Evolutionary conservation across 2,888 invertebrate genomes (phyloP), one percentile per base, ranked within the genome.

Genomic region (Nymphalis polychloros): DNA sequence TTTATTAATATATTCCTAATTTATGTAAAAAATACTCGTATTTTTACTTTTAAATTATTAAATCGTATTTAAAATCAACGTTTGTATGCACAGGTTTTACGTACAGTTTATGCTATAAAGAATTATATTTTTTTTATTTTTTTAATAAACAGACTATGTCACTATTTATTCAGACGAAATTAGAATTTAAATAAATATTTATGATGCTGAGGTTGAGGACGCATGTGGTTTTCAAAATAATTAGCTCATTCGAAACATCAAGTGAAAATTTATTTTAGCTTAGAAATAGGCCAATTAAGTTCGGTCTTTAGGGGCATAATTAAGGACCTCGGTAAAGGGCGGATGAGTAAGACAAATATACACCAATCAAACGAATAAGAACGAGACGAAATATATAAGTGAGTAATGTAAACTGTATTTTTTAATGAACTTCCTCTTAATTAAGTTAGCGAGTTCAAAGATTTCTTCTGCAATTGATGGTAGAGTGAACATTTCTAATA

Each of bases 281-380:
- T 72, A 76, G 74, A 77, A 77, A 76, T 73, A 70, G 73, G 75
- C 73, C 73, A 77, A 77, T 77, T 75, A 77, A 73, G 71, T 75
- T 69, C 63, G 73, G 70, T 73, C 76, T 76, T 75, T 75, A 75
- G 75, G 72, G 74, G 75, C 73, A 75, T 75, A 76, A 76, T 75
- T 75, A 76, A 75, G 74, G 75, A 66, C 68, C 71, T 73, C 68
- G 70, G 67, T 72, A 65, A 74, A 75, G 74, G 76, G 75, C 67
- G 77, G 23, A 66, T 8, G 73, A 74, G 63, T 10, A 73, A 48
- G 74, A 73, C 67, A 53, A 49, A 52, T 13, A 49, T 55, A 68
- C 27, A 59, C 31, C 10, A 3, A 17, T 8, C n/a, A 3, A 13
- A 35, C 19, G n/a, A 6, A 49, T 31, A 5, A 31, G 66, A 74